Percentiles rank a stretch among this genome's conserved stretches.
phyloP scores from a whole-genome alignment of 2,888 invertebrate species.

The Ormyrus nitidulus region DNA sequence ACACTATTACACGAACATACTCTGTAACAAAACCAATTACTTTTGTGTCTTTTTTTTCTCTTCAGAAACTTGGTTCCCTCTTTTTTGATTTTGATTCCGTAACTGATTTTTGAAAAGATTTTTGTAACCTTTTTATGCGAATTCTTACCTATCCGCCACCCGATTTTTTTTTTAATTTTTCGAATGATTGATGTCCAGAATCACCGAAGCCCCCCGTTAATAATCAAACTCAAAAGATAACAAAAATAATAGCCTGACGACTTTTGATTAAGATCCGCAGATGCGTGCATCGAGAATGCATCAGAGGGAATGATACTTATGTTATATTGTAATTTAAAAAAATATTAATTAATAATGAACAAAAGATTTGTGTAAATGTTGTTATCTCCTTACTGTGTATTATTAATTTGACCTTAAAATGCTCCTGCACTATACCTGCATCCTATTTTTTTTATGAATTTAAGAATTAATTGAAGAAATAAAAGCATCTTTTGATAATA shows the following conservation, averaged over 20 bases:
- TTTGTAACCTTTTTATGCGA: slow-evolving; percentile 24
- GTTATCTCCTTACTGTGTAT: slow-evolving; percentile 54
- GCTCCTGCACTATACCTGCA: slow-evolving; percentile 36
- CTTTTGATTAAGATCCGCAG: slow-evolving; percentile 6
- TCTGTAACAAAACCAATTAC: slow-evolving; percentile 22
- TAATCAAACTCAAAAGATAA: slow-evolving; percentile 19
- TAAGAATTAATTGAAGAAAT: too few species aligned
- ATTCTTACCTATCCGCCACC: not conserved
- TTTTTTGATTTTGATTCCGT: slow-evolving; percentile 32
- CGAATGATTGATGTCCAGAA: not conserved
- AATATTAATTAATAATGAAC: slow-evolving; percentile 61
- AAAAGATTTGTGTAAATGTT: slow-evolving; percentile 58
- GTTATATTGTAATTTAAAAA: slow-evolving; percentile 64
- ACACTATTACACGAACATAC: slow-evolving; percentile 23
- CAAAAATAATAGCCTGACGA: not conserved
- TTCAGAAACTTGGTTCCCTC: not conserved
- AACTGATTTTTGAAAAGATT: slow-evolving; percentile 22
- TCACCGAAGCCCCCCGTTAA: slow-evolving; percentile 1
- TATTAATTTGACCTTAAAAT: slow-evolving; percentile 35
- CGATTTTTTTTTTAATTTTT: slow-evolving; percentile 23
- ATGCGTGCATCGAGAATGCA: slow-evolving; percentile 45
- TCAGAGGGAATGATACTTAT: slow-evolving; percentile 59
- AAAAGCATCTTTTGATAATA: too few species aligned
- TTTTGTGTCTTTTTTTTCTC: slow-evolving; percentile 38
- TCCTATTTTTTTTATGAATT: not conserved